A percentile compares a stretch with the other conserved stretches of the same genome.
Conservation (phyloP, 2,797 vertebrate genomes). For the Ammospiza maritima region DNA sequence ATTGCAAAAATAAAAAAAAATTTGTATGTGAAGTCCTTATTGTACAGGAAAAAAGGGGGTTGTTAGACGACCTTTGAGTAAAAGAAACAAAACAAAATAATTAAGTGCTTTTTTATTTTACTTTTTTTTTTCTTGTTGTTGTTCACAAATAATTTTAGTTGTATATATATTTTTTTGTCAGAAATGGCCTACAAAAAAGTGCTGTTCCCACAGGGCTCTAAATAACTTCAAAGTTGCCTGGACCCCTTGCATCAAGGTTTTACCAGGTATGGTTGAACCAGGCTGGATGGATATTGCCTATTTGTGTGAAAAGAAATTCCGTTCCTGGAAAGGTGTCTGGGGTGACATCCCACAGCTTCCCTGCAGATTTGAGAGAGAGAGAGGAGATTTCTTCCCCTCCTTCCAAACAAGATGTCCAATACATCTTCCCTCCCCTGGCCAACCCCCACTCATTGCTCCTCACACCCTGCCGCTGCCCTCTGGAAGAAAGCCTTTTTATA, state of each 20-base stretch:
- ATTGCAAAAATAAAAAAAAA: conserved; percentile 84
- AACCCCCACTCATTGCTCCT: not conserved
- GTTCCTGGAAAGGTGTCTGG: conserved; percentile 62
- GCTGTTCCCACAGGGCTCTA: conserved; percentile 75
- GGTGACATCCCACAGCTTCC: conserved; percentile 65
- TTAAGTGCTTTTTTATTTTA: conserved; percentile 78
- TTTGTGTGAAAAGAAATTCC: conserved; percentile 64
- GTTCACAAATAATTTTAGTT: conserved; percentile 87
- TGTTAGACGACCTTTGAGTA: conserved; percentile 88
- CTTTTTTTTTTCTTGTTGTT: conserved; percentile 69
- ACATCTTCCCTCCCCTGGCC: not conserved
- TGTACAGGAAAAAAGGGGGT: conserved; percentile 89
- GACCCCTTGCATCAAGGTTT: conserved; percentile 80
- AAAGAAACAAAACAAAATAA: conserved; percentile 82
- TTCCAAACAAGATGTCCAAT: not conserved
- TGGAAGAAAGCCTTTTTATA: conserved; percentile 36
- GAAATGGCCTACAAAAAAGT: conserved; percentile 77
- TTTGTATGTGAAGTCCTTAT: conserved; percentile 91
- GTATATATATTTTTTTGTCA: conserved; percentile 89
- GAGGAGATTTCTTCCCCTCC: not conserved
- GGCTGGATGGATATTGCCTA: conserved; percentile 60
- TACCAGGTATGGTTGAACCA: conserved; percentile 75
- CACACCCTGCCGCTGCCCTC: not conserved
- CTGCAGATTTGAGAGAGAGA: conserved; percentile 56
- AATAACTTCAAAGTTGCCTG: conserved; percentile 69